Conservation (phyloP, 2,797 vertebrate genomes). For the Balearica regulorum region DNA sequence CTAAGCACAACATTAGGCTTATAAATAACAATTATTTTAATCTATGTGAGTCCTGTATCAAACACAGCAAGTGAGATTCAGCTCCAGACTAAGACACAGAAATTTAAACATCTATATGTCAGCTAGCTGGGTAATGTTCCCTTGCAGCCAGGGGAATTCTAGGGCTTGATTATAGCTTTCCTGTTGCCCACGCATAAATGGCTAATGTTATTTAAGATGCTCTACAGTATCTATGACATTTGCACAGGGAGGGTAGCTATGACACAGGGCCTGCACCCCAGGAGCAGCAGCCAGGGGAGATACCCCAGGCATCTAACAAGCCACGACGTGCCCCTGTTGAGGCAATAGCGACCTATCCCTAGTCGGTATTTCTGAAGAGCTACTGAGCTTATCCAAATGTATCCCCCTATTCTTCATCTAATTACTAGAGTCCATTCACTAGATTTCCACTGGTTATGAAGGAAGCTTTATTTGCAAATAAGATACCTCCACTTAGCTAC, state of each 20-base stretch:
- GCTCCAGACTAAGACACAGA: neutral
- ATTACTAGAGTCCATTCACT: neutral
- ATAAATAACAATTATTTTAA: neutral
- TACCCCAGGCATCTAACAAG: neutral
- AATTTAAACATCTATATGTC: neutral
- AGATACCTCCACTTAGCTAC: neutral
- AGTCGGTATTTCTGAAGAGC: neutral
- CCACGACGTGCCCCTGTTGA: accelerated
- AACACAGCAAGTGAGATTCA: neutral
- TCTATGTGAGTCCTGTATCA: neutral
- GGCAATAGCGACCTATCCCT: neutral
- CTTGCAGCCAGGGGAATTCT: neutral
- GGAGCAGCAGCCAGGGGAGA: neutral
- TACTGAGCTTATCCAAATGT: neutral
- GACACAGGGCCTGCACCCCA: neutral
- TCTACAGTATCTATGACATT: neutral
- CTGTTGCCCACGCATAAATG: neutral
- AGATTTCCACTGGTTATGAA: neutral
- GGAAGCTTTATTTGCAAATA: neutral
- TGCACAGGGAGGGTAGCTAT: neutral
- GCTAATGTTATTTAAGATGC: neutral
- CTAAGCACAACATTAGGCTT: neutral
- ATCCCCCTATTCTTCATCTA: neutral
- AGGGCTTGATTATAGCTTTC: neutral
- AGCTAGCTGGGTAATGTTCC: neutral